phyloP scores from a whole-genome alignment of 2,797 vertebrate genomes.

The Xenentodon cancila region DNA sequence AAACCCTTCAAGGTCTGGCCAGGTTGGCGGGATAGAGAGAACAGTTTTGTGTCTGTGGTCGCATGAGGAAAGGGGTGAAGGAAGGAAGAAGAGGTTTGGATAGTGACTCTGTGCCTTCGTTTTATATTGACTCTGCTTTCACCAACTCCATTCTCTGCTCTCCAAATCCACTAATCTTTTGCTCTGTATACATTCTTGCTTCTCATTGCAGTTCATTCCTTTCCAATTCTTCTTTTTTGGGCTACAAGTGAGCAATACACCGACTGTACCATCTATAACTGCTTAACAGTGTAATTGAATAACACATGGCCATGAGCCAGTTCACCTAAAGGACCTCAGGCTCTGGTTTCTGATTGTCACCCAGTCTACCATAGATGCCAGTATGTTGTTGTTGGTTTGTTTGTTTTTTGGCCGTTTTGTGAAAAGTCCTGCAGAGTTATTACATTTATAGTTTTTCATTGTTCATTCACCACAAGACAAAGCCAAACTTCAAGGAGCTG shows the following conservation, averaged over 20 bases:
- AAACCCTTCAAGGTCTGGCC: conserved; percentile 53
- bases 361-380: conserved; percentile 58
- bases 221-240: conserved; percentile 8
- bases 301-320: neutral
- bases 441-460: neutral
- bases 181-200: conserved; percentile 11
- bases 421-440: neutral
- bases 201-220: conserved; percentile 1
- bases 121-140: conserved; percentile 37
- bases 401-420: neutral
- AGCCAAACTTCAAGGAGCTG: neutral
- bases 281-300: conserved; percentile 2
- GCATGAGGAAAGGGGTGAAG: neutral
- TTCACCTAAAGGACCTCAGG: neutral
- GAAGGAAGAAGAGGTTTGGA: conserved; percentile 26
- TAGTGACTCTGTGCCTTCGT: conserved; percentile 8
- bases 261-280: too few species aligned
- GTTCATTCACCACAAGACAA: neutral
- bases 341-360: neutral
- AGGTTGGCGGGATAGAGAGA: conserved; percentile 17
- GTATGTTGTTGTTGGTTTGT: conserved; percentile 47
- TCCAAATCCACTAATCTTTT: conserved; percentile 37
- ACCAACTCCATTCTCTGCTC: conserved; percentile 44
- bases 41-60: conserved; percentile 4
- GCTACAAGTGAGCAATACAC: neutral